A percentile compares a stretch with the other conserved stretches of the same genome.
These are phyloP conservation scores for Caerostris extrusa DNA, from an alignment of 1,140 invertebrate species.

Conservation along the genomic window DNA sequence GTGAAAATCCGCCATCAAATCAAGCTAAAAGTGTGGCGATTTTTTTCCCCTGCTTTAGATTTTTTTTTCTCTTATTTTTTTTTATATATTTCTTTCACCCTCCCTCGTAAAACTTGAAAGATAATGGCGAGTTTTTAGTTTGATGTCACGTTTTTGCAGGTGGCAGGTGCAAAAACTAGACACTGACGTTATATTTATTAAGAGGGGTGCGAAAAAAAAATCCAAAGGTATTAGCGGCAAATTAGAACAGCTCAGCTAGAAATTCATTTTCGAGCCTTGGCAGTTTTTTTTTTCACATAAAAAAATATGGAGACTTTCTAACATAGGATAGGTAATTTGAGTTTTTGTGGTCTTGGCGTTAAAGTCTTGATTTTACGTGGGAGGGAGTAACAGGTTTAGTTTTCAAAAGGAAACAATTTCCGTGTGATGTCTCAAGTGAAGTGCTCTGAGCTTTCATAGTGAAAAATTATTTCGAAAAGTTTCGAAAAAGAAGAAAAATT, in stretches of 20 bases:
- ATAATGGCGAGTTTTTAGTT: slow-evolving; percentile 13
- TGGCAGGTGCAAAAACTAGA: neutral
- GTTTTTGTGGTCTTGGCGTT: slow-evolving; percentile 33
- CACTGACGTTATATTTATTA: neutral
- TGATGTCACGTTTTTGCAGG: neutral
- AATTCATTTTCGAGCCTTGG: neutral
- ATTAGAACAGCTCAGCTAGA: slow-evolving; percentile 31
- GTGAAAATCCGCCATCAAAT: no score
- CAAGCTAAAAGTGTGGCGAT: no score
- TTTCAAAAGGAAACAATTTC: neutral
- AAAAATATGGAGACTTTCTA: neutral
- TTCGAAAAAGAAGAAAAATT: neutral
- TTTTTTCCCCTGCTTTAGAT: no score
- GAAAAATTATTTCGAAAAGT: neutral
- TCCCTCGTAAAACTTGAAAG: no score
- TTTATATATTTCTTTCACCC: no score
- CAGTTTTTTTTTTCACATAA: neutral
- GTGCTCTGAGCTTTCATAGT: neutral
- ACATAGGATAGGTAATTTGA: neutral
- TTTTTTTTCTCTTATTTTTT: neutral
- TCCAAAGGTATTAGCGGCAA: slow-evolving; percentile 25
- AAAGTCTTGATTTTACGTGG: neutral
- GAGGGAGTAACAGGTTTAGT: neutral
- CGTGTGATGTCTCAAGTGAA: neutral
- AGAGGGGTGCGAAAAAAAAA: neutral